Percentiles rank a stretch among this genome's conserved stretches.
phyloP scores from a whole-genome alignment of 2,113 vertebrate genomes.

The Ovibos moschatus region DNA sequence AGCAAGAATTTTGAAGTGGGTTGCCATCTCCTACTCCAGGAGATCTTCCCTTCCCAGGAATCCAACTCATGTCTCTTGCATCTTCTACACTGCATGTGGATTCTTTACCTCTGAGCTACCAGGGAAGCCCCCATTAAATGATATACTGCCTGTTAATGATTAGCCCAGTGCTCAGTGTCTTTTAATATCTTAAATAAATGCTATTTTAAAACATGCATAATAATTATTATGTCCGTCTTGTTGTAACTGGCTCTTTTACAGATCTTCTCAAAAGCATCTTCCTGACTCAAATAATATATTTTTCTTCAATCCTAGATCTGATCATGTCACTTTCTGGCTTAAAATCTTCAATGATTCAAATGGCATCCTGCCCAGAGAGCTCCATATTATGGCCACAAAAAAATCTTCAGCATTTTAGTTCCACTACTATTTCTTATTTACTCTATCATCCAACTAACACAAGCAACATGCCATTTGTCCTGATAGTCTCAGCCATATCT shows the following conservation, averaged over 20 bases:
- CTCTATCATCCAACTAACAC: background rate
- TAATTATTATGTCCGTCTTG: background rate
- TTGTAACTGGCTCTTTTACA: background rate
- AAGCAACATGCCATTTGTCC: background rate
- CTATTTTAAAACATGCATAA: background rate
- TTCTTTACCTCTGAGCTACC: background rate
- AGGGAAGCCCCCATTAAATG: background rate
- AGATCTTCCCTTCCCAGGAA: background rate
- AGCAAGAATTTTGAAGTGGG: background rate
- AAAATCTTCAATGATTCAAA: background rate
- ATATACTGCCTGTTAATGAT: background rate
- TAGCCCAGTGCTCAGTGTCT: background rate
- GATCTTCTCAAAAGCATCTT: background rate
- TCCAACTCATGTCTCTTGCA: background rate
- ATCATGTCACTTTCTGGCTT: background rate
- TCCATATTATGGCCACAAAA: background rate
- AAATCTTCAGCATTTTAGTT: background rate
- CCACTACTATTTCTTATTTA: background rate
- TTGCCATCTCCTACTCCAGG: background rate
- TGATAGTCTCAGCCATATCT: background rate
- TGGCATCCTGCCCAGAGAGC: background rate
- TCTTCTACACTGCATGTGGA: background rate
- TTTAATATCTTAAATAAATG: background rate
- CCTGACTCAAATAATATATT: background rate
- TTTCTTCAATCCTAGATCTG: background rate